A percentile compares a stretch with the other conserved stretches of the same genome.
Conservation (phyloP, 1,140 invertebrate species). For the Drosophila setifemur region DNA sequence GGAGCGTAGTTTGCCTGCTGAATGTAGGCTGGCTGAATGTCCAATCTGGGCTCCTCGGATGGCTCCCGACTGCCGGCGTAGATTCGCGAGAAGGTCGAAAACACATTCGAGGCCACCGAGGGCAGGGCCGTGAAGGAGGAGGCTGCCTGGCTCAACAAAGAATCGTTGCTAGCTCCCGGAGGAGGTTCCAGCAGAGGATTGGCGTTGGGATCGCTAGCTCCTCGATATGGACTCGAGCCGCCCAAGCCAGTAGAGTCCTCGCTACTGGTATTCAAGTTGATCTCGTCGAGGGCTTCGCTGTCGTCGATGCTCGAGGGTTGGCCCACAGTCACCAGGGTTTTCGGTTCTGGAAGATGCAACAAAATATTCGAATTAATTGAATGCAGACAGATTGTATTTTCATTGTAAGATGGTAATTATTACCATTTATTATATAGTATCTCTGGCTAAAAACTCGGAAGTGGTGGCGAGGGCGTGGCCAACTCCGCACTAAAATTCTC, state of each 20-base stretch:
- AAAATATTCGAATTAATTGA: too few species aligned
- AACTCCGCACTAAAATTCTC: neutral
- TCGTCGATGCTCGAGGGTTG: conserved; percentile 67
- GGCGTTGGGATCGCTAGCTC: conserved; percentile 53
- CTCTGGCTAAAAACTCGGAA: conserved; percentile 1
- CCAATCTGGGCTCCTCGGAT: conserved; percentile 53
- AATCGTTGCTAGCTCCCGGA: conserved; percentile 55
- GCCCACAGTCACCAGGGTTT: conserved; percentile 77
- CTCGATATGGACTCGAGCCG: conserved; percentile 26
- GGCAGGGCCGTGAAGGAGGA: conserved; percentile 85
- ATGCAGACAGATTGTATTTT: too few species aligned
- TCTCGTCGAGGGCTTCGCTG: conserved; percentile 78
- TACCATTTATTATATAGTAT: too few species aligned
- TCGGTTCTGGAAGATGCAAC: conserved; percentile 53
- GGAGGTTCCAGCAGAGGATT: conserved; percentile 70
- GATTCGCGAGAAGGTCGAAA: conserved; percentile 84
- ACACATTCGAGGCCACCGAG: conserved; percentile 84
- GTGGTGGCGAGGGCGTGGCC: neutral
- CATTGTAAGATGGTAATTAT: too few species aligned
- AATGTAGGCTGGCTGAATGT: conserved; percentile 72
- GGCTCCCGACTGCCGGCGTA: conserved; percentile 56
- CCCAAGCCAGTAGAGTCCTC: conserved; percentile 40
- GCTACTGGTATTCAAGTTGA: conserved; percentile 75
- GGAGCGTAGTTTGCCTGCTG: conserved; percentile 47
- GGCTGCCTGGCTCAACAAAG: conserved; percentile 83